phyloP scores from a whole-genome alignment of 2,888 invertebrate genomes.

The Diachrysia chrysitis region DNA sequence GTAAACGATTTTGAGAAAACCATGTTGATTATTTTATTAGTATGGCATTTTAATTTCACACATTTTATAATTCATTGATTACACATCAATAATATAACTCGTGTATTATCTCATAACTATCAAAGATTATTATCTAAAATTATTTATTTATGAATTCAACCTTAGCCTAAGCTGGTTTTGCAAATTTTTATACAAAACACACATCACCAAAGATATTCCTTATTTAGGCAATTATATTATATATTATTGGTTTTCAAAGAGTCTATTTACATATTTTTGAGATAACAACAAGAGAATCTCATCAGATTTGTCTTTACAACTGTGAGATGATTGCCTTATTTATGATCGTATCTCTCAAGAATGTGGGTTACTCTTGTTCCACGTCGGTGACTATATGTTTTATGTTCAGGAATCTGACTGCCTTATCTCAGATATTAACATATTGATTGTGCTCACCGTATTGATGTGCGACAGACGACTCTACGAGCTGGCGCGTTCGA shows the following conservation, averaged over 20 bases:
- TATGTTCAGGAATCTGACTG: slow-evolving; percentile 82
- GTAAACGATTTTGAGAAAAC: background rate
- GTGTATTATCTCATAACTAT: slow-evolving; percentile 27
- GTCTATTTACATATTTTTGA: slow-evolving; percentile 50
- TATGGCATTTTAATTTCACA: slow-evolving; percentile 6
- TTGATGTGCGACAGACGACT: slow-evolving; percentile 81
- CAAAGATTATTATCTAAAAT: slow-evolving; percentile 39
- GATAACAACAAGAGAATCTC: slow-evolving; percentile 71
- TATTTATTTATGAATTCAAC: slow-evolving; percentile 31
- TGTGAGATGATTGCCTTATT: slow-evolving; percentile 72
- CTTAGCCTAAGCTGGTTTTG: slow-evolving; percentile 36
- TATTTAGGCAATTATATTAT: slow-evolving; percentile 35
- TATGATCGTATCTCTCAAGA: slow-evolving; percentile 79
- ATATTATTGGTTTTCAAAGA: slow-evolving; percentile 34
- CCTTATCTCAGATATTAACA: slow-evolving; percentile 87
- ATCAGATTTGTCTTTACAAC: slow-evolving; percentile 69
- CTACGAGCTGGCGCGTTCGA: slow-evolving; percentile 58
- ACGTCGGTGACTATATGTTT: slow-evolving; percentile 77
- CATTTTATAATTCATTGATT: slow-evolving; percentile 11
- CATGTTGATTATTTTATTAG: background rate
- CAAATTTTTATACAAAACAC: slow-evolving; percentile 40
- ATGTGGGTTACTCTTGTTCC: slow-evolving; percentile 81
- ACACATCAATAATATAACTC: slow-evolving; percentile 17
- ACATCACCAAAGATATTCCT: slow-evolving; percentile 30
- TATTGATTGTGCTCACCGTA: slow-evolving; percentile 85